Evolutionary conservation across 1,140 invertebrate genomes (phyloP), one percentile per base, ranked within the genome.

Genomic region (Euschistus heros): DNA sequence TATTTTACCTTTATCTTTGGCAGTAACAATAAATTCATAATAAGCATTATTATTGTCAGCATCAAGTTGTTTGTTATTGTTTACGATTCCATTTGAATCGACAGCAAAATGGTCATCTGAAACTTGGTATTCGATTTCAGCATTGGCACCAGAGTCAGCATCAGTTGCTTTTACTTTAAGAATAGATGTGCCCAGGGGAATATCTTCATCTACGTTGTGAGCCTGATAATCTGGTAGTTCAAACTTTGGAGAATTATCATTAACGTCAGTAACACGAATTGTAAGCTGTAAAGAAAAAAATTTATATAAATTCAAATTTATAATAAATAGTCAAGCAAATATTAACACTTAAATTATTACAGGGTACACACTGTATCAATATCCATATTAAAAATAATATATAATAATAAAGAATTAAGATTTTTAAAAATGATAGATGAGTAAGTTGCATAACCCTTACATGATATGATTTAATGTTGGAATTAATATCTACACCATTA

Each of bases 31-130:
- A 72, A 96, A 93, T 75, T 94, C 91, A 73, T 96, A 95, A 73
- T 94, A 94, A n/a, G 92, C 92, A 74, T 95, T 95, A 70, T 95
- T 95, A 70, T 94, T 92, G 72, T 96, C 93, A 24, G 92, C 93
- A 75, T 96, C 93, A 17, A 96, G 79, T 74, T 93, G 90, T 71
- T 92, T 94, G 72, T 92, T 92, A 73, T 94, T 94, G 27, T 89
- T 88, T 62, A 97, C 94, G 17, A 94, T 87, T 27, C 93, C 93
- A 71, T 85, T 91, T 0, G 89, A 84, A 74, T 95, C 92, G 3
- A 97, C 92, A 64, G 86, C 90, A 72, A 96, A 96, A 75, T 94
- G 91, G 75, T 94, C 90, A 73, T 95, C 91, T 66, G 87, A 91
- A 2, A 96, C 90, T 26, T 89, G 78, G 78, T 96, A 96, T 73